Percentiles rank a stretch among this genome's conserved stretches.
These are phyloP conservation scores for Melanotaenia parkinsoni DNA, from an alignment of 2,797 vertebrate genomes.

Conservation along the genomic window DNA sequence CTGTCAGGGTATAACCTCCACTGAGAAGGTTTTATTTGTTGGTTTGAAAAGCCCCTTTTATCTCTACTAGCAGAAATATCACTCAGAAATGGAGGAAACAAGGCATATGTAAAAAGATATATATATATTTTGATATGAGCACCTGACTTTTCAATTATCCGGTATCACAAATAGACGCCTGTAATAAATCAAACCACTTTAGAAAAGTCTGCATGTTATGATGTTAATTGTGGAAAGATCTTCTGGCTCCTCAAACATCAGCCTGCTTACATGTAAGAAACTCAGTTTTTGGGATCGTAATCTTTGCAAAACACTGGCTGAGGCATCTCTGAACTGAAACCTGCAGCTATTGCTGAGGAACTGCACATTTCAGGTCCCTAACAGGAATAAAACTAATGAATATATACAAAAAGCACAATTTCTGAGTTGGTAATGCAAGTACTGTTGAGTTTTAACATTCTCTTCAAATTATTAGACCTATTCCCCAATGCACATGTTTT, in stretches of 20 bases:
- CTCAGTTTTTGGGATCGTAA: too few species aligned
- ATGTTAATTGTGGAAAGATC: background rate
- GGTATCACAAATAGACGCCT: background rate
- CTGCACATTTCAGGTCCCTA: background rate
- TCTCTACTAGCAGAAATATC: constrained; percentile 3
- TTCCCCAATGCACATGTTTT: too few species aligned
- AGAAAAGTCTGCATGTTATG: background rate
- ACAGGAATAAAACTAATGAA: background rate
- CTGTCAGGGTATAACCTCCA: constrained; percentile 3
- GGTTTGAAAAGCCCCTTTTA: constrained; percentile 24
- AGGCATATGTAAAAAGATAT: background rate
- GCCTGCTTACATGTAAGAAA: too few species aligned
- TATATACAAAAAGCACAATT: background rate
- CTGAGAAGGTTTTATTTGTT: constrained; percentile 29
- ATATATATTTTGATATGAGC: background rate
- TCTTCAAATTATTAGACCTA: too few species aligned
- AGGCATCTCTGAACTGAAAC: too few species aligned
- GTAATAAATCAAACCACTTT: background rate
- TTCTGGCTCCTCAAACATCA: background rate
- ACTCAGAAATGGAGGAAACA: background rate
- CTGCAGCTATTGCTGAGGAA: too few species aligned
- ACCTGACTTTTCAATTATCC: background rate
- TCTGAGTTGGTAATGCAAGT: background rate
- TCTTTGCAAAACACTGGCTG: too few species aligned
- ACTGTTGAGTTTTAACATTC: background rate